Evolutionary conservation across 2,888 invertebrate species (phyloP), one percentile per base, ranked within the genome.

Genomic region (Hyppa rectilinea): DNA sequence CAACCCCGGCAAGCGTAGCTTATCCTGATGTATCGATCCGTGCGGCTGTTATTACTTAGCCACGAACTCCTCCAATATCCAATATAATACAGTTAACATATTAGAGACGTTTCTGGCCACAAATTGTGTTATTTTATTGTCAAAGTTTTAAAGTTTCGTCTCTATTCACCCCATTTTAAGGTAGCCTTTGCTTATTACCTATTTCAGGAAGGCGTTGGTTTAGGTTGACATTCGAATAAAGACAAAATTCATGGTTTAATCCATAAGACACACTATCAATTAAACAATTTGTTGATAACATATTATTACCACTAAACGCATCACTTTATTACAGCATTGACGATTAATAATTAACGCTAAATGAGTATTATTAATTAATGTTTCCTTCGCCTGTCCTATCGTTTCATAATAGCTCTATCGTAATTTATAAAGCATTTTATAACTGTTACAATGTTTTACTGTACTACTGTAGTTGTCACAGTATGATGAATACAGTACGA

Each of bases 361-460:
- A 53, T 36, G 43, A 65, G 52, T 36, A 47, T 4, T 36, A 52
- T 14, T 68, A 50, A 76, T 55, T 50, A 47, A 66, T 60, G 50
- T 60, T 62, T 58, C 62, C 58, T 59, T 71, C 59, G n/a, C 79
- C 5, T 66, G 71, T 58, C 56, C 50, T 69, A 62, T 65, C 34
- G 53, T 59, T 77, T 50, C 59, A 63, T 73, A 52, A 61, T 58
- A 84, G 62, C 31, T n/a, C 10, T 55, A 55, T 70, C 43, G 61
- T 43, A 49, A 60, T 55, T 69, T 66, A 61, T 55, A 66, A 67
- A 58, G 59, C 56, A 47, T 65, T 72, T 66, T 70, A 52, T 60
- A 63, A 62, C 59, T 71, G 55, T 76, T 81, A 72, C 55, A 76
- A 34, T 50, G 63, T 69, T 69, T 40, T 29, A 49, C 31, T 40